Evolutionary conservation across 2,888 invertebrate species (phyloP), one percentile per base, ranked within the genome.

Genomic region (Nomada lathburiana): DNA sequence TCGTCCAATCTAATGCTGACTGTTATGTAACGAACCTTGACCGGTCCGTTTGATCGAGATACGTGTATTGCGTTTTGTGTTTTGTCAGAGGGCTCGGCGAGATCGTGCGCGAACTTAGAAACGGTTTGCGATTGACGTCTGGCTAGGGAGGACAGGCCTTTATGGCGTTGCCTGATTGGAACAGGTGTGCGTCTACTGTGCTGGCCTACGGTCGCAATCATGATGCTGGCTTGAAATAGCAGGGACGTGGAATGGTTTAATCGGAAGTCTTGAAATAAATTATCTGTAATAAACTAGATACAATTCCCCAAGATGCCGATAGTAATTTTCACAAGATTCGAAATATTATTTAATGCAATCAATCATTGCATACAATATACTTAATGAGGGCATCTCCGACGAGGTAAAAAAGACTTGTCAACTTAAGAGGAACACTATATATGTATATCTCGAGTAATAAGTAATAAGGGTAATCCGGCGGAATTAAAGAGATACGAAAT

Each of bases 1-100:
- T 79, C 80, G 76, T 82, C 64, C 86, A 88, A 80, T 86, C 73
- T 55, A 78, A 72, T 75, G 69, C 44, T 20, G 50, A 13, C 62
- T 52, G 74, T 86, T 86, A 85, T 67, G 63, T 65, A 86, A 86
- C 75, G 87, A 36, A 63, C 85, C 87, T 85, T 85, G 86, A 73
- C 83, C 57, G 42, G 42, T 44, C 64, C 53, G 63, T 72, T 50
- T 36, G 57, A 62, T 52, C 57, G 29, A 62, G 60, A 63, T 64
- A 73, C 62, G n/a, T 23, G 57, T 74, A 63, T 23, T 60, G 55
- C 67, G 68, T 68, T 71, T 53, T 50, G 59, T 36, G 62, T 13
- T 60, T 64, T 62, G 63, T 23, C 52, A 42, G 42, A 11, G 26
- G n/a, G 50, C 3, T 13, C 10, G 29, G 16, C 16, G 44, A 18